A percentile compares a stretch with the other conserved stretches of the same genome.
phyloP scores from a whole-genome alignment of 1,140 invertebrate species.

The Magallana angulata region DNA sequence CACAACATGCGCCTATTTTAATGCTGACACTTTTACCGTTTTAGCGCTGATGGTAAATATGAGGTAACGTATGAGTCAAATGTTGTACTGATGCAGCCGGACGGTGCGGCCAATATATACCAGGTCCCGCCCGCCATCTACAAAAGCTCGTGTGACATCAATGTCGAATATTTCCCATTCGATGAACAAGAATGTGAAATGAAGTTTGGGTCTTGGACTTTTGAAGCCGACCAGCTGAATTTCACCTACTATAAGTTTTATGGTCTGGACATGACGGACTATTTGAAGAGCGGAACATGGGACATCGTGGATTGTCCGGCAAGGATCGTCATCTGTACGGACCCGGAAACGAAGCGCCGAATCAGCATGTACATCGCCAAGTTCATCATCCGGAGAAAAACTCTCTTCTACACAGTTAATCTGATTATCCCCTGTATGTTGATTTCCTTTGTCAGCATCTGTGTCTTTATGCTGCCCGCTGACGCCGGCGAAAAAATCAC shows the following conservation, averaged over 20 bases:
- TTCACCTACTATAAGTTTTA: conserved; percentile 90
- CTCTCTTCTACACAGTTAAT: conserved; percentile 99
- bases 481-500: conserved; percentile 89
- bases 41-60: conserved; percentile 79
- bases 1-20: too few species aligned
- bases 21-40: conserved; percentile 43
- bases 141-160: conserved; percentile 98
- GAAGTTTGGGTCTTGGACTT: conserved; percentile 93
- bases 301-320: conserved; percentile 97
- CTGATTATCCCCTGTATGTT: conserved; percentile 97
- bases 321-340: conserved; percentile 66
- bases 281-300: conserved; percentile 99
- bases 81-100: conserved; percentile 81
- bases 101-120: conserved; percentile 91
- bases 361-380: conserved; percentile 70
- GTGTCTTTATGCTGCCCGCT: conserved; percentile 98
- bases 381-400: conserved; percentile 98
- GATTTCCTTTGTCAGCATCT: conserved; percentile 98
- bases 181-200: conserved; percentile 95
- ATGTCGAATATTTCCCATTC: conserved; percentile 91
- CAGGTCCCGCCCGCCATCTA: conserved; percentile 99
- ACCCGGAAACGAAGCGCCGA: conserved; percentile 80
- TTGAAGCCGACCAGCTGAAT: conserved; percentile 84
- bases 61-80: conserved; percentile 82
- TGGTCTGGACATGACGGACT: conserved; percentile 97